These are phyloP conservation scores for Gnatocerus cornutus DNA, from an alignment of 2,888 invertebrate genomes.

Conservation along the genomic window DNA sequence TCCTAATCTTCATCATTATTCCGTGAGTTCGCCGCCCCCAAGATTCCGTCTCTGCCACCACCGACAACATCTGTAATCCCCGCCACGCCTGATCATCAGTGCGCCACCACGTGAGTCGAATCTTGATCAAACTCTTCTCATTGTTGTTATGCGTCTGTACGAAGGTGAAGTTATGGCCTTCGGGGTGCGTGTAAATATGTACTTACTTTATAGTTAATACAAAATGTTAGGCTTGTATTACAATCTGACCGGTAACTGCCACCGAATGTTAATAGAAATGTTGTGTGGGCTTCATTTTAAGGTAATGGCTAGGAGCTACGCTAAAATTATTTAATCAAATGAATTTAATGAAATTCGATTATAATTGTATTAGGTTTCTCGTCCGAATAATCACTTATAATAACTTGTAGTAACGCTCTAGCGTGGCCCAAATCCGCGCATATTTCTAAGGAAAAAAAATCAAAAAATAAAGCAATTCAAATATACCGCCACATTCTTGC, in stretches of 20 bases:
- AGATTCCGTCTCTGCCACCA: constrained; percentile 36
- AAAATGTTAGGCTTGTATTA: constrained; percentile 45
- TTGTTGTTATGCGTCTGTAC: constrained; percentile 37
- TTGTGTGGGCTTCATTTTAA: constrained; percentile 26
- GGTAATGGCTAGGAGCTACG: neutral
- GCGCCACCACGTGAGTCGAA: constrained; percentile 56
- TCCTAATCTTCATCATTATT: constrained; percentile 60
- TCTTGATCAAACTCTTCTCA: constrained; percentile 38
- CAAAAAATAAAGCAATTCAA: no score
- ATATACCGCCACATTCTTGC: no score
- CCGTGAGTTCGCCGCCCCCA: constrained; percentile 50
- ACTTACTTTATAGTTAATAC: constrained; percentile 35
- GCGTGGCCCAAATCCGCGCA: no score
- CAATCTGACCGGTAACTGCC: constrained; percentile 42
- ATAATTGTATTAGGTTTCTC: no score
- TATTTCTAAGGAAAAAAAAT: no score
- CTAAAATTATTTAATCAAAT: no score
- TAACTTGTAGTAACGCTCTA: no score
- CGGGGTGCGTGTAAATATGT: constrained; percentile 51
- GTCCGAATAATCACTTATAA: no score
- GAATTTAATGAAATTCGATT: no score
- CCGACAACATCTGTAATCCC: constrained; percentile 59
- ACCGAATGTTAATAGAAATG: constrained; percentile 44
- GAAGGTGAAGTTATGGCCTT: constrained; percentile 50
- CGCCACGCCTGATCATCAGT: constrained; percentile 57